Evolutionary conservation across 2,888 invertebrate species (phyloP).

Genomic region (Emesis furor): DNA sequence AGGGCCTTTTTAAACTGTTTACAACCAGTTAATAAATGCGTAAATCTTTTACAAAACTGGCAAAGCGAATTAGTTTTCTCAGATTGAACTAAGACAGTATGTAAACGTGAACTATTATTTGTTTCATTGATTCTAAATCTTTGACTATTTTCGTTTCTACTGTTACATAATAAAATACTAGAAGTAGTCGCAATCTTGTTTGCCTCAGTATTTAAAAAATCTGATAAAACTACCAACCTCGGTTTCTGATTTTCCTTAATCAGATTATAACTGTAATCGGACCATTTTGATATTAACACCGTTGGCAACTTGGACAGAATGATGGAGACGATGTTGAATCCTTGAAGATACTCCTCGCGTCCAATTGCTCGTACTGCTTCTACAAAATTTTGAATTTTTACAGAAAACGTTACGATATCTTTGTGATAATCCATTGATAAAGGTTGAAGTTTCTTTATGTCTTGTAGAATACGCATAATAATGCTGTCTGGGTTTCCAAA

Average conservation of each 20-base stretch:
- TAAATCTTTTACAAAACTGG: conserved; percentile 38
- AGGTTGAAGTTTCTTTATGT: conserved; percentile 62
- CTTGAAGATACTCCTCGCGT: conserved; percentile 53
- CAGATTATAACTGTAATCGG: conserved; percentile 71
- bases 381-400: conserved; percentile 68
- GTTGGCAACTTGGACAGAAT: conserved; percentile 67
- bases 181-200: conserved; percentile 38
- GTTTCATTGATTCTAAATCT: neutral
- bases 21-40: conserved; percentile 53
- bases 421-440: conserved; percentile 61
- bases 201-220: conserved; percentile 69
- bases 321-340: conserved; percentile 38
- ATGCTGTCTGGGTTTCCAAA: conserved; percentile 72
- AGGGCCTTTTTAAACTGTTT: conserved; percentile 63
- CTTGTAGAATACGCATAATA: conserved; percentile 54
- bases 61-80: conserved; percentile 22
- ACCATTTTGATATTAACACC: conserved; percentile 66
- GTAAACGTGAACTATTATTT: neutral
- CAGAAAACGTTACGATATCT: conserved; percentile 65
- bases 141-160: neutral
- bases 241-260: conserved; percentile 46
- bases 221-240: conserved; percentile 62
- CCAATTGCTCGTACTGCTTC: conserved; percentile 57
- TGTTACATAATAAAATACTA: neutral
- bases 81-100: neutral